Evolutionary conservation across 2,797 vertebrate genomes (phyloP).

Genomic region (Brachyrhaphis roseni): DNA sequence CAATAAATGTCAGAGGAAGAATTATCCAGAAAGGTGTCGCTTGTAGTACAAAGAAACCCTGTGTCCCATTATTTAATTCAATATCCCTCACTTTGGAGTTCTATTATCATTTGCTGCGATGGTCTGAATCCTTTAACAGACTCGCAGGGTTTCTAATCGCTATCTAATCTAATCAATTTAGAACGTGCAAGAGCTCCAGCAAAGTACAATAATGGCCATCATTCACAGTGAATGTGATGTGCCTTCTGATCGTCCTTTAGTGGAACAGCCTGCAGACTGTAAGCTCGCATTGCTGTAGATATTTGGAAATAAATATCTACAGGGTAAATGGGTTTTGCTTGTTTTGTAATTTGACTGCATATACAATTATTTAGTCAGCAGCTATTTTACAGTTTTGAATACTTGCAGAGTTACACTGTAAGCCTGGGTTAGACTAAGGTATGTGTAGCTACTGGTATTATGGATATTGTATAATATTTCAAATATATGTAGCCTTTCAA

Average conservation of each 20-base stretch:
- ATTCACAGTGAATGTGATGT: constrained; percentile 23
- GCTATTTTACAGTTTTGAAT: neutral
- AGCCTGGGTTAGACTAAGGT: neutral
- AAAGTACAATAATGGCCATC: constrained; percentile 24
- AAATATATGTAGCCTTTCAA: neutral
- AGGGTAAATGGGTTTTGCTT: neutral
- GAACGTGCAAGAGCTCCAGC: constrained; percentile 26
- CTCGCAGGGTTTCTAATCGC: constrained; percentile 46
- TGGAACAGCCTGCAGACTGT: neutral
- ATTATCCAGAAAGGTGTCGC: constrained; percentile 9
- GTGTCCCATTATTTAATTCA: constrained; percentile 44
- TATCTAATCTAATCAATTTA: constrained; percentile 53
- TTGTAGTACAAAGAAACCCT: constrained; percentile 14
- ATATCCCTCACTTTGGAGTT: constrained; percentile 37
- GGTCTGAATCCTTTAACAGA: constrained; percentile 41
- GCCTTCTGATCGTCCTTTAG: constrained; percentile 18
- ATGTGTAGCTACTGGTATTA: neutral
- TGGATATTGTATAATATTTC: neutral
- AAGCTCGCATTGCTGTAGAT: neutral
- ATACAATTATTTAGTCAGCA: neutral
- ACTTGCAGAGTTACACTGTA: neutral
- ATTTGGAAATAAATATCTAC: neutral
- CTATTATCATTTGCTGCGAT: constrained; percentile 48
- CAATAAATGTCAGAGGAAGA: constrained; percentile 15
- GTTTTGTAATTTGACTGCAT: constrained; percentile 7